These are phyloP conservation scores for Erythrolamprus reginae DNA, from an alignment of 2,113 vertebrate species.

Conservation along the genomic window DNA sequence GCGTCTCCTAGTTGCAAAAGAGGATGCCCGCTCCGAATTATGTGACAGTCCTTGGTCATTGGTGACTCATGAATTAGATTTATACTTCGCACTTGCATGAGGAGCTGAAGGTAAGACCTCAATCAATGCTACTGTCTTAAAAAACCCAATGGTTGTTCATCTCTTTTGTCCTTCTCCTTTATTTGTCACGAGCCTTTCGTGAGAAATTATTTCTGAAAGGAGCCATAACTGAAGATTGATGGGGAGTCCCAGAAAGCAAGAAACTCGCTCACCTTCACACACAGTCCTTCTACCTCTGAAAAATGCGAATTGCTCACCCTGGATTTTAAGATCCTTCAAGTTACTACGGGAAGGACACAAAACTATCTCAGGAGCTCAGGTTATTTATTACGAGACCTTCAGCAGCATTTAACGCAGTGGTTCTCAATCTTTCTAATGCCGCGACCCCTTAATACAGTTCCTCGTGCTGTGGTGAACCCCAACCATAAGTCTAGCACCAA, in stretches of 20 bases:
- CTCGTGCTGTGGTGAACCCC: too few species aligned
- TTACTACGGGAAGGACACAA: background rate
- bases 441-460: too few species aligned
- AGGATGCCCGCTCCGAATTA: background rate
- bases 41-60: background rate
- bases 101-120: background rate
- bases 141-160: background rate
- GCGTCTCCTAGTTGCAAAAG: background rate
- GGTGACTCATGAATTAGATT: background rate
- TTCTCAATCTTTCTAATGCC: too few species aligned
- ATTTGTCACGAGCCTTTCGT: background rate
- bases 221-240: background rate
- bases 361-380: background rate
- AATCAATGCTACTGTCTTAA: background rate
- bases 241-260: background rate
- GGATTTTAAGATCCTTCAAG: background rate
- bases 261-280: background rate
- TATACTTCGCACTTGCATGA: background rate
- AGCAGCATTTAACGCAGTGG: too few species aligned
- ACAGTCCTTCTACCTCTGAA: background rate
- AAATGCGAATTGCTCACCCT: background rate
- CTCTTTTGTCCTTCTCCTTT: background rate
- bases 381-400: background rate
- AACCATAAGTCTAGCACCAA: too few species aligned
- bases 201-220: conserved; percentile 1